Base-by-base conservation (phyloP, 64 coral and sea anemone genomes). In the Montipora efflorescens region DNA sequence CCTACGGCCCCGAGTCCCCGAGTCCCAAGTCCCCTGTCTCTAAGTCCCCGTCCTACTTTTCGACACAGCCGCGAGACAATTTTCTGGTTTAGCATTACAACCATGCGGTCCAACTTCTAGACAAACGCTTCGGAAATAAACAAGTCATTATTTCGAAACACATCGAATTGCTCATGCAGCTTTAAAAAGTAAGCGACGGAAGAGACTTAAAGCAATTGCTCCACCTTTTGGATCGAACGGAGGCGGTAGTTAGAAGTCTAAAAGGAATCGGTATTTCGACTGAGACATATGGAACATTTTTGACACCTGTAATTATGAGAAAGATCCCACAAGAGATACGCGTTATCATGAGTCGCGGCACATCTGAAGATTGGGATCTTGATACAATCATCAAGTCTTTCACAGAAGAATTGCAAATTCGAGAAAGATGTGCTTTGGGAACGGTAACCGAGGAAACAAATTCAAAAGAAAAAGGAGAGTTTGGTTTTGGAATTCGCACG, bases 131-230 rank as follows among this genome's bases (percentile, higher is more conserved):
- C 1, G 28, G 28, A 36, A 36, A 36, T 36, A 36, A 36, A 36
- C 28, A 36, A 36, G 28, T 36, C 28, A 36, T 36, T 36, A 36
- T 36, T 36, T 36, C 28, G 28, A 36, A 36, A 36, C 28, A 36
- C 75, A 90, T 74, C 76, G 18, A 95, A 95, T 68, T 95, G 88
- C 76, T 95, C 1, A 91, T 95, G 89, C 69, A 95, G 45, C 70
- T 95, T 16, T 58, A 44, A 15, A 59, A 25, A 23, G 61, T 95
- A 25, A 75, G 48, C 12, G 47, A 57, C n/a, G 67, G 28, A 21
- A 51, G 87, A 9, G 77, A 95, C 49, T 16, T 88, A 15, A 87
- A 16, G 78, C 71, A 46, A 18, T 58, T 91, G 15, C 76, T 82
- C 5, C 66, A 58, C 19, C 78, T 95, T 25, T 91, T 80, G 55